Base-by-base conservation (phyloP, 2,888 invertebrate genomes). In the Mechanitis mazaeus region DNA sequence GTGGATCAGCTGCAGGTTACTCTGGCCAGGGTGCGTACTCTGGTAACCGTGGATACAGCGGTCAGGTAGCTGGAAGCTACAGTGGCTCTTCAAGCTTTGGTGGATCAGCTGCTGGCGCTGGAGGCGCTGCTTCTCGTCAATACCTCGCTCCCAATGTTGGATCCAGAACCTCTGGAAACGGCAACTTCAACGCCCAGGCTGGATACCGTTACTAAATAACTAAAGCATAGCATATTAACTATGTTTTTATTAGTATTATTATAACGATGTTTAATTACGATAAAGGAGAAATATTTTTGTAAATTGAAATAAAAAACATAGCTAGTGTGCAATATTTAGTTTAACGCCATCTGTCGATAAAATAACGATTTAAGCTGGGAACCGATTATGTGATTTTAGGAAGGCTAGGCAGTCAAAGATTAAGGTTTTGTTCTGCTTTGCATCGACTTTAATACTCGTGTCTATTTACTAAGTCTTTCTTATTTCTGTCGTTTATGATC, bases 121-220 rank as follows among this genome's bases (percentile, higher is more conserved):
- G 80, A 6, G 82, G 77, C 6, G 83, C 83, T 0, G 75, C 85
- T 0, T 87, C 88, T 31, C 85, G 89, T 55, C 89, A 90, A 64
- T 90, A 90, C 77, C 76, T 90, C 45, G 75, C 88, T 1, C 89
- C 89, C 61, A 86, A 84, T 68, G 80, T 84, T 61, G 87, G 84
- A 1, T 71, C 80, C 33, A 73, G 85, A 33, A 84, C 84, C 0
- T 82, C 85, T 0, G 88, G 87, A 9, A 80, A 80, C 46, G 88
- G 89, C 2, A 90, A 85, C 81, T 90, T 81, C 83, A 89, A 87
- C 79, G 69, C 87, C 20, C 87, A 85, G 68, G 75, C 87, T 61
- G 90, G 90, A 45, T 90, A 90, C 83, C 79, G 75, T 64, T 90
- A 90, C 68, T 90, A 86, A 79, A 64, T 60, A 50, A 61, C 61